These are phyloP conservation scores for Drosophila pachea DNA, from an alignment of 1,140 invertebrate species.

Conservation along the genomic window DNA sequence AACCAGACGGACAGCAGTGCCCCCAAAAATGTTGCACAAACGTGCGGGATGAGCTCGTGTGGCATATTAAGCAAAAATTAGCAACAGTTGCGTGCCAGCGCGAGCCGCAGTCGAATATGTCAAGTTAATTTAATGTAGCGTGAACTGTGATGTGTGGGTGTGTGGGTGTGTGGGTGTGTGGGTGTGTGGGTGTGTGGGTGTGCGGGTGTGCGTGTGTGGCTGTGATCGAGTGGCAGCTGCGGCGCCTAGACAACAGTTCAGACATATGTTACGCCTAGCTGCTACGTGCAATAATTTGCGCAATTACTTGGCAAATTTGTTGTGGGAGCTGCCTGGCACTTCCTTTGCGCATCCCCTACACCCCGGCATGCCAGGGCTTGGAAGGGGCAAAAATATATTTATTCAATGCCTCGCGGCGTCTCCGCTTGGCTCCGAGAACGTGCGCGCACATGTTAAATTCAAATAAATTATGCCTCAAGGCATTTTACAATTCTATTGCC, in stretches of 20 bases:
- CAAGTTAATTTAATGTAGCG: slow-evolving; percentile 76
- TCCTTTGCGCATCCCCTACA: too few species aligned
- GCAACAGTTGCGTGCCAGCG: slow-evolving; percentile 62
- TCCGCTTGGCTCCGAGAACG: slow-evolving; percentile 23
- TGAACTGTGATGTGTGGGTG: slow-evolving; percentile 43
- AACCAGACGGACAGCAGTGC: slow-evolving; percentile 41
- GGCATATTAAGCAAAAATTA: slow-evolving; percentile 72
- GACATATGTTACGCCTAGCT: slow-evolving; percentile 57
- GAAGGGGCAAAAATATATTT: slow-evolving; percentile 17
- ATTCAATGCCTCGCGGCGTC: not conserved
- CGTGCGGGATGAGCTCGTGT: slow-evolving; percentile 22
- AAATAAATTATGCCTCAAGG: slow-evolving; percentile 71
- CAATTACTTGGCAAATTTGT: slow-evolving; percentile 72
- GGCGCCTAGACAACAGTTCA: slow-evolving; percentile 41
- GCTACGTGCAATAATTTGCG: slow-evolving; percentile 77
- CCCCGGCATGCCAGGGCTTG: too few species aligned
- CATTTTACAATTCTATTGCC: slow-evolving; percentile 70
- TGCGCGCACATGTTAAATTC: slow-evolving; percentile 54
- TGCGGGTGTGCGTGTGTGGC: slow-evolving; percentile 12
- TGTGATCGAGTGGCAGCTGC: slow-evolving; percentile 54
- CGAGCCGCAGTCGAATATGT: slow-evolving; percentile 51
- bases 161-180: slow-evolving; percentile 17
- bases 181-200: slow-evolving; percentile 34
- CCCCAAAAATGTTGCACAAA: slow-evolving; percentile 7
- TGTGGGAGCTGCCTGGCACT: slow-evolving; percentile 5